Evolutionary conservation across 2,888 invertebrate genomes (phyloP), one percentile per base, ranked within the genome.

Genomic region (Dryobotodes eremita): DNA sequence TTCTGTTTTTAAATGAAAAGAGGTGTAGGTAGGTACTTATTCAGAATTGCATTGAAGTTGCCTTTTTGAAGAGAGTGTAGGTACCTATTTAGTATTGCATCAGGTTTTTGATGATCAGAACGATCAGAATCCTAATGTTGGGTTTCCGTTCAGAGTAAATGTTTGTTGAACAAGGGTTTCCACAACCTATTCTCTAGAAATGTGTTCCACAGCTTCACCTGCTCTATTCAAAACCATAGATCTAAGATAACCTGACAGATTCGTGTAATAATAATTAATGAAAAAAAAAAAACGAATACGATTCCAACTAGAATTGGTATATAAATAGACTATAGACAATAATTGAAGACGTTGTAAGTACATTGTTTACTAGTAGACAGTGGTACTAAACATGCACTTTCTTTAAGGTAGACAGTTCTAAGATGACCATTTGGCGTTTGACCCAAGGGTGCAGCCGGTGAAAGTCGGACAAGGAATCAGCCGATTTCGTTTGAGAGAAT

Each of bases 291-390:
- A 36, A 36, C 57, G 2, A 62, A 36, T 62, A 62, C 5, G 86
- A 83, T 76, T 83, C 86, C 36, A 65, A 82, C 23, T 42, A 55
- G 76, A 64, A 72, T 74, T 69, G 17, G 10, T n/a, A 2, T 26
- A 23, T 6, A 31, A 11, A 46, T 59, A 36, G 31, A 36, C 31
- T 36, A 36, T 36, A 36, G 31, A 36, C 31, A 61, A 20, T 75
- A 13, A 0, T 20, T 36, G 17, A 31, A 53, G 17, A 78, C n/a
- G 6, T 46, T 62, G 42, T 36, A 17, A 36, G n/a, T n/a, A 36
- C 17, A 48, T 73, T 73, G 13, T 61, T 72, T 46, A 72, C 50
- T 62, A 72, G 23, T 61, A 76, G 50, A 57, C 11, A 55, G 20
- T 42, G 46, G 20, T 59, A 42, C 36, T 42, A 50, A 20, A 57